Evolutionary conservation across 2,797 vertebrate genomes (phyloP), one percentile per base, ranked within the genome.

Genomic region (Alosa sapidissima): DNA sequence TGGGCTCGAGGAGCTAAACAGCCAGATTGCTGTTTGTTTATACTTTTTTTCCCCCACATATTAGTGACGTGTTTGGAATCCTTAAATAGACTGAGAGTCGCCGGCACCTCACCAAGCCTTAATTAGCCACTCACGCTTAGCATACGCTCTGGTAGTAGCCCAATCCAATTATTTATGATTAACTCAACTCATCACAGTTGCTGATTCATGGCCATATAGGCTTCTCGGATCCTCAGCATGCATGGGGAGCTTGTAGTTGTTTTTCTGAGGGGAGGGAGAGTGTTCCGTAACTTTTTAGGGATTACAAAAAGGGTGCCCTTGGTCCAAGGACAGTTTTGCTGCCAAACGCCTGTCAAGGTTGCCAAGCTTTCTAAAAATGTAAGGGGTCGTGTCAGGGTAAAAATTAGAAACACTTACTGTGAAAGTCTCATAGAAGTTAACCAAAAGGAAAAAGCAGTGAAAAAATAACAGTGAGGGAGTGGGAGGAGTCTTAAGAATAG

Each of bases 11-110:
- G 85, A 88, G 89, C 89, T 89, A 87, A 91, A 90, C 89, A 89
- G 86, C 84, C 87, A 86, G 90, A 90, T 88, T 90, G 88, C 85
- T 89, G 89, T 91, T 90, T 90, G 90, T 91, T 89, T 91, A 87
- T 89, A 89, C 87, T 85, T 87, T 87, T 86, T 72, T 84, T 72
- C 86, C 28, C 62, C 28, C 82, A 83, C 82, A 88, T 88, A 90
- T 90, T 89, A 89, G 89, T 88, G 87, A 89, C 85, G 86, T 90
- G 89, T 87, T 84, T 84, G 83, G 88, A 91, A 85, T 90, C 86
- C 85, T 86, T 81, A 87, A 89, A 85, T 86, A 89, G 84, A 75
- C 89, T 52, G 82, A 86, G 89, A 84, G 86, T 85, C 65, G 82
- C 85, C 52, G 84, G 55, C 48, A 85, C 85, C 88, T 89, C 83